Percentiles rank a stretch among this genome's conserved stretches.
phyloP scores from a whole-genome alignment of 2,888 invertebrate species.

The Calameuta pallipes region DNA sequence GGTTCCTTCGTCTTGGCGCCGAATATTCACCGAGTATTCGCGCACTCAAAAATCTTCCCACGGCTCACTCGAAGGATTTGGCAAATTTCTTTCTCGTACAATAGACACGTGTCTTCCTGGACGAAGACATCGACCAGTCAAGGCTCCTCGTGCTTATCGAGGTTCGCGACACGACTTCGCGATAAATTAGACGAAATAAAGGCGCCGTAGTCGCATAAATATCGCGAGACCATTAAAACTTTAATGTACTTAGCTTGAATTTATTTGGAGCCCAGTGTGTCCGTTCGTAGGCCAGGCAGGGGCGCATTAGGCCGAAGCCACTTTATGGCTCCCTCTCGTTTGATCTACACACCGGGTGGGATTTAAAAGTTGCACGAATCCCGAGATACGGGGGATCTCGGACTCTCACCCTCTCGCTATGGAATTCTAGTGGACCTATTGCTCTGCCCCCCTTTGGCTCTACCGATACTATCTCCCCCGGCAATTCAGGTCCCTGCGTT shows the following conservation, averaged over 20 bases:
- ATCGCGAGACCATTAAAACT: conserved; percentile 48
- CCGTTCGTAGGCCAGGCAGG: conserved; percentile 13
- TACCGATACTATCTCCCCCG: not conserved
- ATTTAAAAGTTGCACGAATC: conserved; percentile 6
- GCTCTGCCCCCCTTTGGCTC: not conserved
- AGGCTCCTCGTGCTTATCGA: not conserved
- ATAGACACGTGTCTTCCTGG: not conserved
- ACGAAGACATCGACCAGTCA: not conserved
- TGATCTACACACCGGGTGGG: not conserved
- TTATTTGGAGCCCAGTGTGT: conserved; percentile 37
- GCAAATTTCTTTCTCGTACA: not conserved
- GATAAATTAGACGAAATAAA: conserved; percentile 39
- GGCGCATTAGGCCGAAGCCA: not conserved
- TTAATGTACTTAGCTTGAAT: conserved; percentile 43
- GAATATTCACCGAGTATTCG: not conserved
- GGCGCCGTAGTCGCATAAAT: conserved; percentile 32
- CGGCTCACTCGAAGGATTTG: not conserved
- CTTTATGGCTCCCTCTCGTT: conserved; percentile 2
- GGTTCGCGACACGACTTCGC: conserved; percentile 27
- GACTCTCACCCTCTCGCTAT: not conserved
- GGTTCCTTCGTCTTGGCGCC: not conserved
- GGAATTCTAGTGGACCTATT: not conserved
- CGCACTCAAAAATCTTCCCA: not conserved
- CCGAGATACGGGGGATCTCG: not conserved
- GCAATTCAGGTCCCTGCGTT: not conserved